Percentiles rank a stretch among this genome's conserved stretches.
phyloP scores from a whole-genome alignment of 2,888 invertebrate genomes.

The Mythimna pallens region DNA sequence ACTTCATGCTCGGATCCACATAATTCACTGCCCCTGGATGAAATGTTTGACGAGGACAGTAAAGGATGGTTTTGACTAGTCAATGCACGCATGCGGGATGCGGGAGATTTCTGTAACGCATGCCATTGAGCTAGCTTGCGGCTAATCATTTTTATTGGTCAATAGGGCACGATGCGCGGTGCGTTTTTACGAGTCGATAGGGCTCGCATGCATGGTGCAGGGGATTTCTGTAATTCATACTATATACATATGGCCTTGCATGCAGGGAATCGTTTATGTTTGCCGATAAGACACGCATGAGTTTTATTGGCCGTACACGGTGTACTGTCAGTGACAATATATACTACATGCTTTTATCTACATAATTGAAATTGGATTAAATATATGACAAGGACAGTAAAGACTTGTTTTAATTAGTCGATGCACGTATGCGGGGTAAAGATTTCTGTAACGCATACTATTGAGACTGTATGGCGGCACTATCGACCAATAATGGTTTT shows the following conservation, averaged over 20 bases:
- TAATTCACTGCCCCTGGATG: constrained; percentile 50
- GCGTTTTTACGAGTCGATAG: too few species aligned
- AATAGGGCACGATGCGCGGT: neutral
- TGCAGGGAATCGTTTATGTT: too few species aligned
- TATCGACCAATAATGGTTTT: too few species aligned
- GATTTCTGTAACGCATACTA: too few species aligned
- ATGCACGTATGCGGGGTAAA: neutral
- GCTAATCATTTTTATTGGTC: neutral
- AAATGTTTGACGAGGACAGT: constrained; percentile 50
- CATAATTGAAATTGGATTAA: constrained; percentile 36
- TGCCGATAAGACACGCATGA: too few species aligned
- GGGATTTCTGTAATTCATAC: neutral
- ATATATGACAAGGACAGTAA: constrained; percentile 49
- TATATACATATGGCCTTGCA: too few species aligned
- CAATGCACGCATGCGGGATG: neutral
- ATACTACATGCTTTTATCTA: too few species aligned
- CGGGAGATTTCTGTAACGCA: neutral
- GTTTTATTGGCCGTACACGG: too few species aligned
- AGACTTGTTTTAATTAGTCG: constrained; percentile 1
- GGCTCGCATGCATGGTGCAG: neutral
- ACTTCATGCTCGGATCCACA: constrained; percentile 41
- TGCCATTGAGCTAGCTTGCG: neutral
- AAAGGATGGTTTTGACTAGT: constrained; percentile 18
- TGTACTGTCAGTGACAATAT: too few species aligned
- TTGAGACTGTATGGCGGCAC: too few species aligned